These are phyloP conservation scores for Ceratitis capitata DNA, from an alignment of 1,140 invertebrate species.

Conservation along the genomic window DNA sequence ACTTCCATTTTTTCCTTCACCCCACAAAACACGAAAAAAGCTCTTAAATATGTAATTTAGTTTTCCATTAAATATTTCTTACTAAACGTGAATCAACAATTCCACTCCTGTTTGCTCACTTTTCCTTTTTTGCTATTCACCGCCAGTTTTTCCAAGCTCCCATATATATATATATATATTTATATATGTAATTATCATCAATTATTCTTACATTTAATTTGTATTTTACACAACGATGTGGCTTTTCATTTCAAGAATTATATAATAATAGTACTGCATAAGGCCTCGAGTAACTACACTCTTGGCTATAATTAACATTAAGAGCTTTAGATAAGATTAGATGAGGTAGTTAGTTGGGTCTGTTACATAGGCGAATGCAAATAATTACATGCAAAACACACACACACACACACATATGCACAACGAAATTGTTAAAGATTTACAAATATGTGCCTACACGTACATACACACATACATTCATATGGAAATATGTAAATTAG, in stretches of 20 bases:
- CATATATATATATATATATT: not conserved
- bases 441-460: too few relatives aligned
- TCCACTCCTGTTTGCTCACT: too few relatives aligned
- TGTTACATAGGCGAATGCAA: too few relatives aligned
- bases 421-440: not conserved
- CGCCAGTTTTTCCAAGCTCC: not conserved
- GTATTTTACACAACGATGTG: not conserved
- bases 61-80: too few relatives aligned
- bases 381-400: too few relatives aligned
- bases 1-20: too few relatives aligned
- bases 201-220: not conserved
- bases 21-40: too few relatives aligned
- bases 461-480: not conserved
- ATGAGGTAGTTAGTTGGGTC: not conserved
- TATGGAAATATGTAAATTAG: not conserved
- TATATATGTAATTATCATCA: not conserved
- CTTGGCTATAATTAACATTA: constrained; percentile 20
- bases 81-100: too few relatives aligned
- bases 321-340: constrained; percentile 18
- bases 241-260: not conserved
- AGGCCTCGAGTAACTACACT: not conserved
- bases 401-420: too few relatives aligned
- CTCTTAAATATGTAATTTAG: too few relatives aligned
- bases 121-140: not conserved
- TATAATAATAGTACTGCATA: not conserved